phyloP scores from a whole-genome alignment of 1,140 invertebrate species.

The Anadara kagoshimensis region DNA sequence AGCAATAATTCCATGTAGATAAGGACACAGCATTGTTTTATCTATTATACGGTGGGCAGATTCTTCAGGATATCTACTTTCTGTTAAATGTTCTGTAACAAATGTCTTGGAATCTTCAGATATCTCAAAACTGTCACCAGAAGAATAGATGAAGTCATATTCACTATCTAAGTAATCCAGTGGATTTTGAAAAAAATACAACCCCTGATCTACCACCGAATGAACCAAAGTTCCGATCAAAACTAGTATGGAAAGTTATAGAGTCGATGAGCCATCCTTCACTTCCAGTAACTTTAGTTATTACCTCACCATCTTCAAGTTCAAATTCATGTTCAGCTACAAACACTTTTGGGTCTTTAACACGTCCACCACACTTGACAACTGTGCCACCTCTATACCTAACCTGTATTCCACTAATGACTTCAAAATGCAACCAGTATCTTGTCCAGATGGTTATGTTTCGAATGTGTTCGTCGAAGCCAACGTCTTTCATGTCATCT shows the following conservation, averaged over 20 bases:
- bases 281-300: not conserved
- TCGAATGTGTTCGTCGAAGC: no score
- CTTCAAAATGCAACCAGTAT: not conserved
- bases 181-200: no score
- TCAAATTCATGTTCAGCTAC: conserved; percentile 1
- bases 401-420: not conserved
- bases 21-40: no score
- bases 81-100: no score
- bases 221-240: conserved; percentile 12
- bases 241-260: conserved; percentile 17
- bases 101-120: no score
- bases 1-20: no score
- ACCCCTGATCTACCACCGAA: conserved; percentile 4
- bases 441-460: not conserved
- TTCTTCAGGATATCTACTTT: no score
- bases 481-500: no score
- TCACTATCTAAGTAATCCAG: no score
- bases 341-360: not conserved
- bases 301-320: conserved; percentile 16
- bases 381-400: conserved; percentile 1
- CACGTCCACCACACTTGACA: not conserved
- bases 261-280: conserved; percentile 20
- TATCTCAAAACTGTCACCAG: no score
- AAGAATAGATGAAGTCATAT: no score
- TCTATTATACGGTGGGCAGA: no score